Conservation (phyloP, 2,888 invertebrate genomes). For the Hirtodrosophila cameraria region DNA sequence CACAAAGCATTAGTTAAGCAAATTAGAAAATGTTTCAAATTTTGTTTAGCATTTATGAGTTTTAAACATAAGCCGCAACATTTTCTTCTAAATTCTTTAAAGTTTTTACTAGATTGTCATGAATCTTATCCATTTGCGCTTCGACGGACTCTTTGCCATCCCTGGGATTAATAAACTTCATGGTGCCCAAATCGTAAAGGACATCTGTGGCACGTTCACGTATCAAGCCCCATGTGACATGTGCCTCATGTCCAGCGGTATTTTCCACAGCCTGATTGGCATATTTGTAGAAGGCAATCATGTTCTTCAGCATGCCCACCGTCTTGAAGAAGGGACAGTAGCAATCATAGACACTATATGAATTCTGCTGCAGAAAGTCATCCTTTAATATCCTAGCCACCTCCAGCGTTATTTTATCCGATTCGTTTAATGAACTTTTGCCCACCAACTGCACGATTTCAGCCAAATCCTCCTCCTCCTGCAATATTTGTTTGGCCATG, state of each 20-base stretch:
- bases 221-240: conserved; percentile 98
- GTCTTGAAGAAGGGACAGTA: conserved; percentile 99
- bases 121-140: conserved; percentile 6
- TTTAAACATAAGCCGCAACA: conserved; percentile 5
- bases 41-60: no score
- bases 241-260: conserved; percentile 98
- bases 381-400: conserved; percentile 99
- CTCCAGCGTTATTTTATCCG: conserved; percentile 99
- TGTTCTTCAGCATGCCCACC: conserved; percentile 98
- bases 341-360: conserved; percentile 95
- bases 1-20: no score
- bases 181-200: conserved; percentile 97
- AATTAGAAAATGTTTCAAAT: background rate
- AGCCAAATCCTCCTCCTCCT: conserved; percentile 99
- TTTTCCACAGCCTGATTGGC: conserved; percentile 97
- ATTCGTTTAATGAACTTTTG: conserved; percentile 98
- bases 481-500: conserved; percentile 97
- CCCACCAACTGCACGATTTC: conserved; percentile 99
- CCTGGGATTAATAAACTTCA: conserved; percentile 92
- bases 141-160: conserved; percentile 35
- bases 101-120: conserved; percentile 23
- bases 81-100: conserved; percentile 44
- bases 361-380: conserved; percentile 99
- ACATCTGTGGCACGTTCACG: conserved; percentile 96
- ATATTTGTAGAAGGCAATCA: conserved; percentile 98